Base-by-base conservation (phyloP, 2,888 invertebrate species). In the Eristalis pertinax region DNA sequence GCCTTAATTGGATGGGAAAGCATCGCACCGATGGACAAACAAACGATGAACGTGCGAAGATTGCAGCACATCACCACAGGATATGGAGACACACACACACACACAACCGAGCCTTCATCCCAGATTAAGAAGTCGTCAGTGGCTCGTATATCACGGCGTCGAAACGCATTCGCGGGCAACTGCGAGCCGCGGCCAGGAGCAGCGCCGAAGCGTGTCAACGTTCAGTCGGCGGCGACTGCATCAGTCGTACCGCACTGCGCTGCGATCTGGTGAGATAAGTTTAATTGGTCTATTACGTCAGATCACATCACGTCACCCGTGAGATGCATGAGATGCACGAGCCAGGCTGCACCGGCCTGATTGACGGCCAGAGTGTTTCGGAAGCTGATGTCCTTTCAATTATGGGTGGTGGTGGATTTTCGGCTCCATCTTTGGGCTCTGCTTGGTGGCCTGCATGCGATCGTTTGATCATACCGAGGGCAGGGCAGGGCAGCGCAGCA, bases 231-330 rank as follows among this genome's bases (percentile, higher is more conserved):
- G 77, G 26, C 72, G 72, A 32, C 32, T 8, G 68, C 87, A 87
- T 84, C 83, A 64, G 79, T 76, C 43, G 79, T 41, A 76, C 84
- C 79, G 79, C 70, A 78, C 73, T 62, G 74, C 65, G 67, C 83
- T 11, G 26, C 79, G 65, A 86, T 78, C 79, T 87, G 87, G 87
- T 72, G 84, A 76, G 87, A 84, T 84, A 83, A 83, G 72, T 90
- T 91, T 91, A 91, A 91, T 91, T 91, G 91, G 91, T 91, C 91
- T 90, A 91, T 91, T 91, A 91, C 91, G 91, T 91, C 90, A 91
- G 91, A 91, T 91, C 91, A 89, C 90, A 91, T 87, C 87, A 87
- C 84, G 87, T 87, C 84, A 86, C 70, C 64, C 29, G 74, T 70
- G 82, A 82, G 82, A 77, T 82, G 85, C 73, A 81, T 69, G 19